Conservation (phyloP, 2,113 vertebrate genomes). For the Jacana jacana region DNA sequence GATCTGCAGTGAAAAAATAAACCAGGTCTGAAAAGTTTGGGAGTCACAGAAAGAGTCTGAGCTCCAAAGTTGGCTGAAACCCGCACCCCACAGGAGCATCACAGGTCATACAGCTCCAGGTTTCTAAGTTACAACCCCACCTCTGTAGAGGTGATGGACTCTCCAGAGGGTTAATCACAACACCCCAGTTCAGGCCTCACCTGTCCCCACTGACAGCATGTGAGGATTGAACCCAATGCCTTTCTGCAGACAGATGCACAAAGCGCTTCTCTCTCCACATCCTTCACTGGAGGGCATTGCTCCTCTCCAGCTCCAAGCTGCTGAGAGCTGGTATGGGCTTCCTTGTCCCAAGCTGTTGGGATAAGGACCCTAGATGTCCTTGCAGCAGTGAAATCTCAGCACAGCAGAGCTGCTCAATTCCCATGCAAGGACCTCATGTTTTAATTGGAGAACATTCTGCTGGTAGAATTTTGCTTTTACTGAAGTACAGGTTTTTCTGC, state of each 20-base stretch:
- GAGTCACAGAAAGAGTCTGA: not conserved
- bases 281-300: not conserved
- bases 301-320: not conserved
- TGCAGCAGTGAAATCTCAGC: not conserved
- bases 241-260: not conserved
- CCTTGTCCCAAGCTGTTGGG: not conserved
- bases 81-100: fast-evolving
- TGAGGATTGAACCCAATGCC: fast-evolving
- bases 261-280: fast-evolving
- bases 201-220: not conserved
- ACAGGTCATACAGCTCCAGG: not conserved
- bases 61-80: conserved; percentile 51
- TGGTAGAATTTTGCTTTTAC: not conserved
- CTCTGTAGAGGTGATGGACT: not conserved
- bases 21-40: conserved; percentile 45
- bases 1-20: conserved; percentile 25
- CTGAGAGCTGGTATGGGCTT: not conserved
- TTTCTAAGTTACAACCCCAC: not conserved
- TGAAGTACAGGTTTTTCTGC: not conserved
- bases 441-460: not conserved
- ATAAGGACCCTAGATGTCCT: not conserved
- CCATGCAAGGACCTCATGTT: not conserved
- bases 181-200: not conserved
- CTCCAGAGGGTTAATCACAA: not conserved
- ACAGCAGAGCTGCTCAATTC: not conserved